Percentiles rank a stretch among this genome's conserved stretches.
Evolutionary conservation across 2,797 vertebrate species (phyloP).

Genomic region (Decapterus maruadsi): DNA sequence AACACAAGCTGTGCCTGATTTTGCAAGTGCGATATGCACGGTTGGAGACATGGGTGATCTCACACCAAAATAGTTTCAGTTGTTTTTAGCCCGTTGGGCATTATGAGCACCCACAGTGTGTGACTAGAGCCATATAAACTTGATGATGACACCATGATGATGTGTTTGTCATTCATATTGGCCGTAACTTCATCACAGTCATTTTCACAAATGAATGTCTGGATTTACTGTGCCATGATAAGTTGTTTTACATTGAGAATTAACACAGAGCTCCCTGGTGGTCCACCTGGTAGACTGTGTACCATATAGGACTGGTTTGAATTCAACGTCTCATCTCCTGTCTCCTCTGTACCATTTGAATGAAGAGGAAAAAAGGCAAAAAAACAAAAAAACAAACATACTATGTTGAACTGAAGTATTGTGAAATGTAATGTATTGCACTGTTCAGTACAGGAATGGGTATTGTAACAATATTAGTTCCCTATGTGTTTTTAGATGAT

Average conservation of each 20-base stretch:
- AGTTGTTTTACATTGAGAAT: neutral
- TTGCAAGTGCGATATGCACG: conserved; percentile 8
- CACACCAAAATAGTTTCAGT: conserved; percentile 11
- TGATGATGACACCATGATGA: neutral
- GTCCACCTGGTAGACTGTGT: too few relatives aligned
- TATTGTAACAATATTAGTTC: conserved; percentile 1
- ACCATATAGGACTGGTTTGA: too few relatives aligned
- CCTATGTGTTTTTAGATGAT: neutral
- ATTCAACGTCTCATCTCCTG: too few relatives aligned
- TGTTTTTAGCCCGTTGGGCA: conserved; percentile 13
- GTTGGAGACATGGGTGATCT: conserved; percentile 4
- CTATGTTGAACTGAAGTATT: neutral
- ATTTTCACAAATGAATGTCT: neutral
- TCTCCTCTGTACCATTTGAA: too few relatives aligned
- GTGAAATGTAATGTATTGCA: neutral
- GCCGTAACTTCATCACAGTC: neutral
- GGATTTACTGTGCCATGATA: neutral
- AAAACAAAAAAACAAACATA: too few relatives aligned
- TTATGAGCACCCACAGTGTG: neutral
- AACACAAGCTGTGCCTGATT: conserved; percentile 16
- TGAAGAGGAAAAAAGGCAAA: too few relatives aligned
- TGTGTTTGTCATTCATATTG: neutral
- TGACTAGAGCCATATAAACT: neutral
- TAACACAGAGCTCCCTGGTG: neutral
- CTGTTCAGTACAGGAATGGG: neutral